Evolutionary conservation across 92 coral and sea anemone species (phyloP).

Genomic region (Anthopleura xanthogrammica): DNA sequence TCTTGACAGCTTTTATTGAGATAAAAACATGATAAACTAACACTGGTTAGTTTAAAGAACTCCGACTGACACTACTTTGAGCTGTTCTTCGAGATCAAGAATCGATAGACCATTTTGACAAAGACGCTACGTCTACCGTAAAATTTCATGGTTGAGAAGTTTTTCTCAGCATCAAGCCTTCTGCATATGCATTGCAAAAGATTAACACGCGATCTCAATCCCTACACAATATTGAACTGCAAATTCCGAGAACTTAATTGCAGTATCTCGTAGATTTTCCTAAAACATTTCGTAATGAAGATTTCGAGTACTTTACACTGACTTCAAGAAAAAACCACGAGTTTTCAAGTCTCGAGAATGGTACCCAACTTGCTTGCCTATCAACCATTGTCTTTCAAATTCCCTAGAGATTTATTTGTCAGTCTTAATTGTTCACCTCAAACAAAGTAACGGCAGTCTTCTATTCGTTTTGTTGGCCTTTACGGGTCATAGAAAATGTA

Average conservation of each 20-base stretch:
- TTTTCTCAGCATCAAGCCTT: background rate
- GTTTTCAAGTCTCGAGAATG: background rate
- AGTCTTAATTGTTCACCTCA: conserved; percentile 10
- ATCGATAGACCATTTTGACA: no score
- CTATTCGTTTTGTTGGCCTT: conserved; percentile 42
- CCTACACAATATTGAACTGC: background rate
- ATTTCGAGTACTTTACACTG: background rate
- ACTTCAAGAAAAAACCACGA: background rate
- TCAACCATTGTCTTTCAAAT: conserved; percentile 14
- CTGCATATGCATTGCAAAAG: background rate
- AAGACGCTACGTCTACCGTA: background rate
- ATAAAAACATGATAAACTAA: no score
- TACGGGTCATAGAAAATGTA: conserved; percentile 53
- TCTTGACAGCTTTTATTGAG: no score
- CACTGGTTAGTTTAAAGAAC: no score
- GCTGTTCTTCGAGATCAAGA: no score
- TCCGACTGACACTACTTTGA: no score
- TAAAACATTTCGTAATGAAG: background rate
- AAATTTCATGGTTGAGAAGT: background rate
- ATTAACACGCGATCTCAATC: background rate
- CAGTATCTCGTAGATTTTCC: background rate
- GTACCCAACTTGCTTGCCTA: conserved; percentile 5
- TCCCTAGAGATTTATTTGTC: conserved; percentile 41
- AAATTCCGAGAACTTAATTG: background rate
- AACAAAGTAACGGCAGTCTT: conserved; percentile 26